Evolutionary conservation across 2,888 invertebrate species (phyloP), one percentile per base, ranked within the genome.

Genomic region (Pegoplata infirma): DNA sequence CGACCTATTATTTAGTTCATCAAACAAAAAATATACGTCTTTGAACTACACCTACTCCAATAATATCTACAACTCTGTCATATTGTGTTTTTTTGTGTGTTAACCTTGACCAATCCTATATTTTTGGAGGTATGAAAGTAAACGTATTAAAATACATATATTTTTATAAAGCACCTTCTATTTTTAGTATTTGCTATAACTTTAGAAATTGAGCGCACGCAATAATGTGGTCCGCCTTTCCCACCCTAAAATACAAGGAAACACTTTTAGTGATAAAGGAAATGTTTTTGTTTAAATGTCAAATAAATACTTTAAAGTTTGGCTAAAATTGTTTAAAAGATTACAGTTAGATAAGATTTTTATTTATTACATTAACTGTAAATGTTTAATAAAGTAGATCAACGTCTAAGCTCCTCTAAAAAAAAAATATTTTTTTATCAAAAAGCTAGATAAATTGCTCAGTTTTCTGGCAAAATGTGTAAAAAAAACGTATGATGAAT

Each of bases 91-190:
- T n/a, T n/a, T n/a, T n/a, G n/a, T n/a, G 16, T 63, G n/a, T n/a
- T 69, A 76, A 71, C 71, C 76, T 76, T 76, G 76, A 76, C 76
- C 71, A 76, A 76, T 59, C 71, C 76, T 59, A 66, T 46, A 64
- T 71, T 76, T 76, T 76, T 66, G 32, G 23, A 46, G 51, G 51
- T 71, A 58, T 25, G 51, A 28, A 19, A 14, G 25, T 53, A 14
- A 28, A 25, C 19, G 12, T 40, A 40, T n/a, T 40, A 4, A 53
- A 51, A 51, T 51, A 6, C 14, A 25, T 49, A 14, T 12, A 12
- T 55, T 46, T 32, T 53, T 71, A 44, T 25, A 28, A 58, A 44
- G 28, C 66, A 32, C 32, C 23, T 67, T 74, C 72, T 64, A 64
- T 56, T 67, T 74, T 74, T 66, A 58, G 67, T 46, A 53, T 8